These are phyloP conservation scores for Branchellion lobata DNA, from an alignment of 2,888 invertebrate genomes.

Conservation along the genomic window DNA sequence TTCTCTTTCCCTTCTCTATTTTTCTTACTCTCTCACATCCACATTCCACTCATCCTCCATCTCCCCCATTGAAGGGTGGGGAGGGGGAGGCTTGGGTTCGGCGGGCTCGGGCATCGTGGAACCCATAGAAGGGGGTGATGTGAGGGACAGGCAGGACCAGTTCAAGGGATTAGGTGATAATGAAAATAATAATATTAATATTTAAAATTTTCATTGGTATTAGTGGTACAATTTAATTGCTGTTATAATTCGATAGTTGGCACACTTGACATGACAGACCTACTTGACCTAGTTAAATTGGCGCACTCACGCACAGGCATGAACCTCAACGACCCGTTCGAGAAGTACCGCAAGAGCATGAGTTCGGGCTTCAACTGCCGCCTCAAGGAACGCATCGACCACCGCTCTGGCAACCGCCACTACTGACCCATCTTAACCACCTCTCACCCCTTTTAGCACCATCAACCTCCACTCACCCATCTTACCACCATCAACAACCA, in stretches of 20 bases:
- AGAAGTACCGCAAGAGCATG: conserved; percentile 82
- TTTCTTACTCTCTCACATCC: no score
- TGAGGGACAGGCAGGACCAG: conserved; percentile 83
- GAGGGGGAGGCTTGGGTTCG: conserved; percentile 90
- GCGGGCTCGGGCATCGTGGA: conserved; percentile 93
- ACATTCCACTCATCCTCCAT: no score
- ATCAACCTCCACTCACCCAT: no score
- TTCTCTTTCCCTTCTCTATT: no score
- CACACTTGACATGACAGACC: not conserved
- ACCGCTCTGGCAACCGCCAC: not conserved
- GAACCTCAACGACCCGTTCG: conserved; percentile 84
- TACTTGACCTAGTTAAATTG: not conserved
- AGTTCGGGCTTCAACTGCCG: conserved; percentile 59
- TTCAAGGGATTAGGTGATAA: conserved; percentile 87
- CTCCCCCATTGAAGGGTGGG: no score
- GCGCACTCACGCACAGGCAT: conserved; percentile 66
- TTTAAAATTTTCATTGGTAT: no score
- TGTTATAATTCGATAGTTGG: not conserved
- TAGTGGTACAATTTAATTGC: no score
- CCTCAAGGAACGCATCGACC: conserved; percentile 54
- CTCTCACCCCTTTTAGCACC: no score
- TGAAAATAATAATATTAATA: no score
- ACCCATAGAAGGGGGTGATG: conserved; percentile 83
- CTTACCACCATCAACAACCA: no score
- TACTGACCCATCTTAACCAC: no score